phyloP scores from a whole-genome alignment of 2,888 invertebrate species.

The Chalcosyrphus nemorum region DNA sequence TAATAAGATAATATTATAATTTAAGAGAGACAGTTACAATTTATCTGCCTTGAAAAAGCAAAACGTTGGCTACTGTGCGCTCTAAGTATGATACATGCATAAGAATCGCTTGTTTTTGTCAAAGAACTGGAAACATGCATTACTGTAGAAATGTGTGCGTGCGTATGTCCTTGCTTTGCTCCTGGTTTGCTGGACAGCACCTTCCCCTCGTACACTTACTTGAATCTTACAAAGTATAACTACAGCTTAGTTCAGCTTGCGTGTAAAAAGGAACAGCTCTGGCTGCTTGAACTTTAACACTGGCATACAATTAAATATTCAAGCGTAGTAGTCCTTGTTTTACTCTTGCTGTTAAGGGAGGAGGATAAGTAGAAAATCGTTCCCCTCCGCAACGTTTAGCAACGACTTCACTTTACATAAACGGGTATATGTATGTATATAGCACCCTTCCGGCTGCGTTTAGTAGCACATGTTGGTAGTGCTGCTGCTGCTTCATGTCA shows the following conservation, averaged over 20 bases:
- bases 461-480: constrained; percentile 56
- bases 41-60: not conserved
- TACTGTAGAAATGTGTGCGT: too few species aligned
- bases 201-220: constrained; percentile 19
- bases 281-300: constrained; percentile 54
- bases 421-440: not conserved
- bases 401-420: constrained; percentile 4
- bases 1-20: too few species aligned
- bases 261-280: constrained; percentile 32
- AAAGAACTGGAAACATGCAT: too few species aligned
- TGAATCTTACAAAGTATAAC: constrained; percentile 34
- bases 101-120: too few species aligned
- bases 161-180: too few species aligned
- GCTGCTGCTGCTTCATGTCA: constrained; percentile 60
- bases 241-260: constrained; percentile 19
- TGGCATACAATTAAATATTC: constrained; percentile 31
- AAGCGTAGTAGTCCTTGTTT: not conserved
- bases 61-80: not conserved
- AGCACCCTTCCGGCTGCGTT: constrained; percentile 11
- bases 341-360: too few species aligned
- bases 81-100: too few species aligned
- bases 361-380: not conserved
- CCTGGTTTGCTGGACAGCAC: constrained; percentile 31
- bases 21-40: not conserved
- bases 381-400: not conserved